Evolutionary conservation across 1,140 invertebrate species (phyloP), one percentile per base, ranked within the genome.

Genomic region (Brachionus koreanus): DNA sequence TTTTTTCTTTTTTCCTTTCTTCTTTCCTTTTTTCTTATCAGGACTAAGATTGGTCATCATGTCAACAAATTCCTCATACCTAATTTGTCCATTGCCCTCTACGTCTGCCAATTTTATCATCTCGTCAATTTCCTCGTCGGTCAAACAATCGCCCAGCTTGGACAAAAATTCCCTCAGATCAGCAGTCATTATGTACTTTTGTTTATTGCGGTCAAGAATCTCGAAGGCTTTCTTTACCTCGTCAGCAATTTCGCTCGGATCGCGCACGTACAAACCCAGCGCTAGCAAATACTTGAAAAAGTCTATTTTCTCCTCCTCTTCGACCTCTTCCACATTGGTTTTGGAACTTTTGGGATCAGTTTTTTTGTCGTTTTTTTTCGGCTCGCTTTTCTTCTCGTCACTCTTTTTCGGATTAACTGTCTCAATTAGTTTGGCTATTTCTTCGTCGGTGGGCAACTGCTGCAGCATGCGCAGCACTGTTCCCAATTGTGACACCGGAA

Each of bases 111-210:
- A 37, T 37, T 79, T 79, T 12, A 79, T 61, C 76, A 79, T 79
- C 57, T 79, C 76, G 16, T 79, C 76, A 35, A 79, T 79, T 65
- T 79, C 76, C 25, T 79, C 76, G 25, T 79, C 76, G 5, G 61
- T 57, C 29, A 79, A 79, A 42, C 76, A 61, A 25, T 79, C 61
- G 12, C 76, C 76, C 23, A 79, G 39, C 33, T 57, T 61, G 5
- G 49, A 57, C 76, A 79, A 65, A 61, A 79, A 79, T 1, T 79
- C 76, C 19, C 76, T 57, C 25, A 79, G 39, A 61, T 79, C 61
- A 23, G 76, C 76, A 23, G 49, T 10, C 76, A 79, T 79, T 35
- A 79, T 61, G 33, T 79, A 79, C 33, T 43, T 25, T 65, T 57
- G 49, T 19, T 79, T 79, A 13, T 35, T 57, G 37, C 49, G 33